Conservation (phyloP, 30 jellyfish, hydroid and myxozoan species). For the Turritopsis rubra region DNA sequence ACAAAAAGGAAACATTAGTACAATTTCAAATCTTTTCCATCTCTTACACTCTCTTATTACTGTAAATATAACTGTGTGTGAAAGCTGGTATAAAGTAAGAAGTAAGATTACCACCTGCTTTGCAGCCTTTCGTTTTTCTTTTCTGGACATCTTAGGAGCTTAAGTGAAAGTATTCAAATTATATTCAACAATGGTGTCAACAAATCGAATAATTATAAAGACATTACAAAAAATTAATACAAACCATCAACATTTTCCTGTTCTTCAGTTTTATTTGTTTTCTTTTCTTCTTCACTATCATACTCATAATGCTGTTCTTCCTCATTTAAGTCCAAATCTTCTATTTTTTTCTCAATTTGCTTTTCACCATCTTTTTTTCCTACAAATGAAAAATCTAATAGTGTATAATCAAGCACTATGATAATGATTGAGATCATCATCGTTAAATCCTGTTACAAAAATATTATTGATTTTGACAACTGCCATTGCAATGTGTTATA, state of each 20-base stretch:
- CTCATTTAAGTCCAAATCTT: constrained; percentile 19
- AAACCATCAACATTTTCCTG: not conserved
- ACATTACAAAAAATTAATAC: not conserved
- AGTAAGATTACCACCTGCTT: constrained; percentile 52
- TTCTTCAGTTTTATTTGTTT: not conserved
- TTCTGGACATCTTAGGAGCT: constrained; percentile 60
- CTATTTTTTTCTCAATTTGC: constrained; percentile 24
- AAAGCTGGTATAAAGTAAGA: constrained; percentile 19
- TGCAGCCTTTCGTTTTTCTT: constrained; percentile 72
- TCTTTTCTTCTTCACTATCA: constrained; percentile 38
- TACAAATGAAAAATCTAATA: not conserved
- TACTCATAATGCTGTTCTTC: constrained; percentile 35
- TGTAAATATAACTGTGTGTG: no score
- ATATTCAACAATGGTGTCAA: no score
- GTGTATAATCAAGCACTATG: not conserved
- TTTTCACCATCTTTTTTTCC: constrained; percentile 25
- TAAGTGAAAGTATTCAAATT: not conserved
- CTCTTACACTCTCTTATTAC: no score
- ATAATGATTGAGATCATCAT: not conserved
- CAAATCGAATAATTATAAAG: not conserved
- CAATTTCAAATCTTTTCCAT: no score
- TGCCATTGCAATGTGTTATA: no score
- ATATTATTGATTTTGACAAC: no score
- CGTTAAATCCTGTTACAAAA: no score
- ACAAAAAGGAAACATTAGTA: not conserved